Base-by-base conservation (phyloP, 2,113 vertebrate genomes). In the Edolisoma coerulescens region DNA sequence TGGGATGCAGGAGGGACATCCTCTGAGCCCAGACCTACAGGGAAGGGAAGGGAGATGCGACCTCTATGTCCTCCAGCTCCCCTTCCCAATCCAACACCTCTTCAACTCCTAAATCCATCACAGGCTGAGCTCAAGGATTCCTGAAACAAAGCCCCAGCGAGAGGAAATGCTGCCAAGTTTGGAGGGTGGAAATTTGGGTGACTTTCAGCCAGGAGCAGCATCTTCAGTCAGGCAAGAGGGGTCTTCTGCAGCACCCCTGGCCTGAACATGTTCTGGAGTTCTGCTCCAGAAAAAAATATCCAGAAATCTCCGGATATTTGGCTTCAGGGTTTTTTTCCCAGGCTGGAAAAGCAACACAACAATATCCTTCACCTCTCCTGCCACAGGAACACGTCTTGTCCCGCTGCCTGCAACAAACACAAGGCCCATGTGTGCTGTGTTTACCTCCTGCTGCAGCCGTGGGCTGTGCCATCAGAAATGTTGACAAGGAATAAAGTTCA, bases 401-500 rank as follows among this genome's bases (percentile, higher is more conserved):
- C 54, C 16, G 2, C 15, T 35, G 57, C 17, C n/a, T 69, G 87
- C 24, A 65, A 42, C 3, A 42, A 84, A 87, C 26, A 57, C 67
- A 90, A 54, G 78, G 81, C 75, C 85, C 82, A 19, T 10, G 26
- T 39, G 76, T 74, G 75, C 90, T 74, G 53, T 80, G 15, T 94
- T 96, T 93, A 88, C 93, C 79, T 65, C 21, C 82, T 60, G 87
- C 14, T 16, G 78, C 83, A 90, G 82, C 27, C 27, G 3, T 10
- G 88, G 82, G 79, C 2, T 69, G 82, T 90, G 84, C 85, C 95
- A 53, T 11, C 5, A 86, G 83, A 63, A 89, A 95, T 84, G 86
- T 88, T 84, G 81, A 91, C 86, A 93, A 22, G 89, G 96, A 96
- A 94, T 95, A 95, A 97, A 96, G 96, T 96, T 96, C 95, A 82